Conservation (phyloP, 2,888 invertebrate species). For the Machimus atricapillus region DNA sequence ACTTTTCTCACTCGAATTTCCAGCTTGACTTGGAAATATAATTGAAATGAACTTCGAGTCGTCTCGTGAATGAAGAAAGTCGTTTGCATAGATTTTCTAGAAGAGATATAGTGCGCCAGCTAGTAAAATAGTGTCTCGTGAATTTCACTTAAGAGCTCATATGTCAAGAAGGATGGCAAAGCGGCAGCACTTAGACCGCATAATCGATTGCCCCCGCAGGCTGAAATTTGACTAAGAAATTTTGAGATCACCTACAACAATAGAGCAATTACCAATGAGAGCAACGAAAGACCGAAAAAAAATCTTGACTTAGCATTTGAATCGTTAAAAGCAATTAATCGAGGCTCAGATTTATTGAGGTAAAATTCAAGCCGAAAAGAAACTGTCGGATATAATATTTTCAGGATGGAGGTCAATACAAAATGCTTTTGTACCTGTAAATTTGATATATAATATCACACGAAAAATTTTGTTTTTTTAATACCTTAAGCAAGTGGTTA, state of each 20-base stretch:
- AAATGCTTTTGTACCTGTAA: background rate
- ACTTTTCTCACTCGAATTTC: slow-evolving; percentile 13
- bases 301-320: background rate
- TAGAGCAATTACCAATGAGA: background rate
- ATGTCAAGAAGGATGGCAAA: background rate
- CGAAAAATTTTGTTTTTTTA: background rate
- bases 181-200: background rate
- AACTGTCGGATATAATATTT: background rate
- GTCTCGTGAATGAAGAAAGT: slow-evolving; percentile 9
- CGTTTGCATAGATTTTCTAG: slow-evolving; percentile 24
- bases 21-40: background rate
- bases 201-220: background rate
- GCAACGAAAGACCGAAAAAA: background rate
- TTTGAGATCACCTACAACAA: background rate
- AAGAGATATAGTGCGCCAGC: background rate
- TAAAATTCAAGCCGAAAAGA: background rate
- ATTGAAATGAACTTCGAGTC: background rate
- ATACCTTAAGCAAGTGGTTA: background rate
- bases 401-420: background rate
- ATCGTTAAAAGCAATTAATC: background rate
- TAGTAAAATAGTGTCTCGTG: background rate
- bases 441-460: background rate
- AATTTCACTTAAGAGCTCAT: background rate
- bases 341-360: background rate
- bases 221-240: background rate